Evolutionary conservation across 2,888 invertebrate genomes (phyloP).

Genomic region (Diarsia mendica): DNA sequence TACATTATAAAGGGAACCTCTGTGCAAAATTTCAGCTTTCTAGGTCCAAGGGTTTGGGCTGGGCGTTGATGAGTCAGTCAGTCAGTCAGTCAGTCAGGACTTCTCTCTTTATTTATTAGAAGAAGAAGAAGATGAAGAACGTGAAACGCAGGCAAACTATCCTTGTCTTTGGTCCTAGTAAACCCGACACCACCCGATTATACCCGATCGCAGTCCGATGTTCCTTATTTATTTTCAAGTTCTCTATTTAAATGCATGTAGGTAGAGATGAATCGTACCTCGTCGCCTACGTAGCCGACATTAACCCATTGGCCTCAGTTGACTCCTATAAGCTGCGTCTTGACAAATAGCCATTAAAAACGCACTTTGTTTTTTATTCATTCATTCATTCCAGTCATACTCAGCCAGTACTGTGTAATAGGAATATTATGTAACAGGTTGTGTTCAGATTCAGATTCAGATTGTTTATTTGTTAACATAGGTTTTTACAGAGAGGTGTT

Average conservation of each 20-base stretch:
- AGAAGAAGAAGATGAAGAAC: too few relatives aligned
- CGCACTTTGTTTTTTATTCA: constrained; percentile 43
- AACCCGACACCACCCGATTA: constrained; percentile 21
- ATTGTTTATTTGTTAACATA: too few relatives aligned
- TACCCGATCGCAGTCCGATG: constrained; percentile 3
- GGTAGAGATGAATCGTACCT: constrained; percentile 47
- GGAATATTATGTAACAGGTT: constrained; percentile 24
- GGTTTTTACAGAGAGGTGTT: too few relatives aligned
- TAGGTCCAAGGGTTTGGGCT: too few relatives aligned
- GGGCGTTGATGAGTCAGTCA: too few relatives aligned
- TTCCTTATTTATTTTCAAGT: constrained; percentile 31
- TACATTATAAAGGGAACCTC: too few relatives aligned
- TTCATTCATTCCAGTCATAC: constrained; percentile 27
- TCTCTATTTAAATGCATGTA: constrained; percentile 22
- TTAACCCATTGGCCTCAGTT: constrained; percentile 59
- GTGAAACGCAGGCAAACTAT: background rate
- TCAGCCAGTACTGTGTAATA: constrained; percentile 9
- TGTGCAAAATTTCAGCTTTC: too few relatives aligned
- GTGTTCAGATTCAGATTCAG: too few relatives aligned
- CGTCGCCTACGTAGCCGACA: constrained; percentile 50
- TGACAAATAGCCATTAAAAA: constrained; percentile 42
- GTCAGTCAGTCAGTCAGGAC: too few relatives aligned
- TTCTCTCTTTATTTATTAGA: too few relatives aligned
- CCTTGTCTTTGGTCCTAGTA: background rate
- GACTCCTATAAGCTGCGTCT: constrained; percentile 42